These are phyloP conservation scores for Rousettus leschenaultii DNA, from an alignment of 2,113 vertebrate species.

Conservation along the genomic window DNA sequence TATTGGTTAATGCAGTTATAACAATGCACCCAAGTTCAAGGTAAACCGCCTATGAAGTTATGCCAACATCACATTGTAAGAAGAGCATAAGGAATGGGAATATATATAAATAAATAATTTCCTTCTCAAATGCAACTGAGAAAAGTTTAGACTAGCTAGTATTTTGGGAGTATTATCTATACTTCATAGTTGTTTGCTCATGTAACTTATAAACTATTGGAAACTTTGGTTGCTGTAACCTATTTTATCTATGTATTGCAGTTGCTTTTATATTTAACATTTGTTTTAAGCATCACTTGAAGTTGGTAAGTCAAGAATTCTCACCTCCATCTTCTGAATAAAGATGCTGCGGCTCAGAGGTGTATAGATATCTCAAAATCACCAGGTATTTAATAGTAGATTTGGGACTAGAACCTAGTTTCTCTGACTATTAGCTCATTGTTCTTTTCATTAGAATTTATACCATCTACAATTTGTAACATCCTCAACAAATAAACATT, in stretches of 20 bases:
- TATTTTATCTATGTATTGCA: background rate
- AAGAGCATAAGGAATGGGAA: background rate
- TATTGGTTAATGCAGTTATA: background rate
- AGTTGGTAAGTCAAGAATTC: conserved; percentile 10
- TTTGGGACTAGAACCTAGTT: background rate
- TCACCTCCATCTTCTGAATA: background rate
- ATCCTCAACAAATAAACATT: background rate
- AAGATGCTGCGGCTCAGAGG: background rate
- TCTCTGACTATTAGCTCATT: background rate
- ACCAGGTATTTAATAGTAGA: background rate
- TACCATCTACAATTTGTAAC: background rate
- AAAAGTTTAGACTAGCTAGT: background rate
- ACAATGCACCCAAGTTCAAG: background rate
- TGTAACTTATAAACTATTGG: background rate
- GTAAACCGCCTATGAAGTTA: background rate
- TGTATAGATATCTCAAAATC: background rate
- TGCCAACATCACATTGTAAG: background rate
- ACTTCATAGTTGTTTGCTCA: background rate
- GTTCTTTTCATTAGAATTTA: background rate
- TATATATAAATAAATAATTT: background rate
- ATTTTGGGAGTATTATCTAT: background rate
- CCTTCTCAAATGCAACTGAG: background rate
- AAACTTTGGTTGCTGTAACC: background rate
- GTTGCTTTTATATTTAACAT: conserved; percentile 9
- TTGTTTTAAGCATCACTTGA: background rate